Evolutionary conservation across 2,797 vertebrate genomes (phyloP).

Genomic region (Momotus momota): DNA sequence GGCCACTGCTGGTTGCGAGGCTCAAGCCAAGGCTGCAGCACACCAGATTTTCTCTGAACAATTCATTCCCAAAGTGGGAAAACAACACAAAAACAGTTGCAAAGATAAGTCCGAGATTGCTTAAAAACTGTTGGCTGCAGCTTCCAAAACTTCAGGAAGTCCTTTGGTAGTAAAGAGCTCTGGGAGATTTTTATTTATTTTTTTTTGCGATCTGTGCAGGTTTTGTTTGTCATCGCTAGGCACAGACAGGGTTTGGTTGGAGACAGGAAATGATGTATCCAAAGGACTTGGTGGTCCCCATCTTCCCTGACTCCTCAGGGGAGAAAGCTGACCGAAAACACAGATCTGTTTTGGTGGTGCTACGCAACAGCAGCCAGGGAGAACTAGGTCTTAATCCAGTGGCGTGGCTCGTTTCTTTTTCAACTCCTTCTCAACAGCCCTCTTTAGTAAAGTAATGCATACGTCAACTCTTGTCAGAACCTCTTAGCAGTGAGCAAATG

Average conservation of each 20-base stretch:
- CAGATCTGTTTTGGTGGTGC: background rate
- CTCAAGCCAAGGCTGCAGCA: background rate
- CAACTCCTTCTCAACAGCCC: conserved; percentile 56
- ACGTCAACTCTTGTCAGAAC: conserved; percentile 67
- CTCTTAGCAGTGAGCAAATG: conserved; percentile 66
- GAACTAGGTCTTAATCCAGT: conserved; percentile 56
- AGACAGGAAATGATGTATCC: conserved; percentile 26
- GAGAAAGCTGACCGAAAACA: background rate
- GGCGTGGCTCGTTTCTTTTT: conserved; percentile 26
- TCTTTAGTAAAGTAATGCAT: conserved; percentile 68
- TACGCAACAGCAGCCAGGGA: background rate
- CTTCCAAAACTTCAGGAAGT: conserved; percentile 1
- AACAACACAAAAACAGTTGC: background rate
- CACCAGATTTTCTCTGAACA: background rate
- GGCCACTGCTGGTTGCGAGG: background rate
- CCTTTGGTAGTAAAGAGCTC: background rate
- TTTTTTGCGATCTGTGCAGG: background rate
- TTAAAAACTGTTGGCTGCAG: background rate
- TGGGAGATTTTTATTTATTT: background rate
- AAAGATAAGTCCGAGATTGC: background rate
- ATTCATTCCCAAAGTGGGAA: background rate
- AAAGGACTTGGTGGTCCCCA: background rate
- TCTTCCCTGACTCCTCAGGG: background rate
- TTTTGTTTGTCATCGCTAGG: conserved; percentile 21
- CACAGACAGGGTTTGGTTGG: background rate